Base-by-base conservation (phyloP, 2,888 invertebrate genomes). In the Drosophila hamatofila region DNA sequence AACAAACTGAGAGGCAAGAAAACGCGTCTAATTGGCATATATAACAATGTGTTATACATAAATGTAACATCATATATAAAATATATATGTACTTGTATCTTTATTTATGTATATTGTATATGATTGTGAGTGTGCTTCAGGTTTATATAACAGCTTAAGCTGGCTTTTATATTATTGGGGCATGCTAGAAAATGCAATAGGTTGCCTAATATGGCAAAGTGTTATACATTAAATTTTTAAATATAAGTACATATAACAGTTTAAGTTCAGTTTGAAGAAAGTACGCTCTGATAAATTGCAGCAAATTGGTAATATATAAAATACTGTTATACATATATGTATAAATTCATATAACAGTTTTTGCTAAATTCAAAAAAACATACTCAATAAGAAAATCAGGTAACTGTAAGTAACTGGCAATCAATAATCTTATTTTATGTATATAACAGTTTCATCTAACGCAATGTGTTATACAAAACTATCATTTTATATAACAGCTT, bases 21-120 rank as follows among this genome's bases (percentile, higher is more conserved):
- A 67, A 54, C 18, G 44, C 57, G 14, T 33, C 54, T 71, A 71
- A 75, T 71, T 71, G 56, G 42, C 72, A 58, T 54, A 55, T 25
- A 61, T 71, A 61, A 44, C 48, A 70, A 69, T 59, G 25, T 42
- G 49, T 25, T 39, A 54, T 54, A 54, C 39, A 49, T 33, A 33
- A 21, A 21, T 33, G 30, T 2, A 49, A 5, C 11, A 30, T 18
- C 7, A 49, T 30, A 12, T 30, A 23, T 18, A 7, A 27, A 2
- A 27, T n/a, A 48, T 30, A 49, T 30, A 30, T 12, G 7, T 12
- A 6, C 6, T n/a, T n/a, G 8, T 48, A n/a, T 25, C 0, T 44
- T 7, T 27, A 12, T 30, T 18, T 30, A 18, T 33, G 2, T 21
- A 1, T 18, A 7, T 7, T 16, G 16, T n/a, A 39, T 39, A 39